Percentiles rank a stretch among this genome's conserved stretches.
Evolutionary conservation across 2,113 vertebrate species (phyloP).

Genomic region (Sander lucioperca): DNA sequence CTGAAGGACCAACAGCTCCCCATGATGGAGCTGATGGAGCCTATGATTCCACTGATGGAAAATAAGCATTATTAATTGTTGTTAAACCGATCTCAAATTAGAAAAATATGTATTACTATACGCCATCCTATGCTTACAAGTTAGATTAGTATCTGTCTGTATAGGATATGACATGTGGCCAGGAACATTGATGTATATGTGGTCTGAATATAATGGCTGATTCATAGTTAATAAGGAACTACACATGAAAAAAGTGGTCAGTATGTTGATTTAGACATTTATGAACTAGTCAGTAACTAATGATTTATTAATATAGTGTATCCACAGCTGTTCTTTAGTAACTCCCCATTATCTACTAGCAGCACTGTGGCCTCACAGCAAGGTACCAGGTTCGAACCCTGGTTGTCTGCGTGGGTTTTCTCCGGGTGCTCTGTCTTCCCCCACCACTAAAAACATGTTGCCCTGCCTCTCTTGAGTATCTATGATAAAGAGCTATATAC

Average conservation of each 20-base stretch:
- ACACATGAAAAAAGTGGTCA: not conserved
- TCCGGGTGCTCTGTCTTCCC: no score
- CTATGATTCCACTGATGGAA: not conserved
- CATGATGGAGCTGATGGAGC: not conserved
- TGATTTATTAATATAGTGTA: not conserved
- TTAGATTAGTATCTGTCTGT: not conserved
- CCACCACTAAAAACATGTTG: no score
- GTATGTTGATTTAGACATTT: not conserved
- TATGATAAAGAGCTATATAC: no score
- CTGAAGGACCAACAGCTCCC: not conserved
- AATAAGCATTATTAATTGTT: not conserved
- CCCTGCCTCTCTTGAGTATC: no score
- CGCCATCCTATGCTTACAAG: not conserved
- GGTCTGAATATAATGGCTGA: not conserved
- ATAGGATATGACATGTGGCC: not conserved
- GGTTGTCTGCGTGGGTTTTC: no score
- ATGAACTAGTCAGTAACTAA: not conserved
- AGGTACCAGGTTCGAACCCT: no score
- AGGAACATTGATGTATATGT: not conserved
- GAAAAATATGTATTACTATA: not conserved
- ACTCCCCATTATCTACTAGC: not conserved
- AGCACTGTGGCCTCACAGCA: no score
- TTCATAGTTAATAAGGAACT: not conserved
- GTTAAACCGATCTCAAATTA: not conserved
- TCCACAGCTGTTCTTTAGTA: not conserved